Evolutionary conservation across 2,113 vertebrate species (phyloP).

Genomic region (Hydrochoerus hydrochaeris): DNA sequence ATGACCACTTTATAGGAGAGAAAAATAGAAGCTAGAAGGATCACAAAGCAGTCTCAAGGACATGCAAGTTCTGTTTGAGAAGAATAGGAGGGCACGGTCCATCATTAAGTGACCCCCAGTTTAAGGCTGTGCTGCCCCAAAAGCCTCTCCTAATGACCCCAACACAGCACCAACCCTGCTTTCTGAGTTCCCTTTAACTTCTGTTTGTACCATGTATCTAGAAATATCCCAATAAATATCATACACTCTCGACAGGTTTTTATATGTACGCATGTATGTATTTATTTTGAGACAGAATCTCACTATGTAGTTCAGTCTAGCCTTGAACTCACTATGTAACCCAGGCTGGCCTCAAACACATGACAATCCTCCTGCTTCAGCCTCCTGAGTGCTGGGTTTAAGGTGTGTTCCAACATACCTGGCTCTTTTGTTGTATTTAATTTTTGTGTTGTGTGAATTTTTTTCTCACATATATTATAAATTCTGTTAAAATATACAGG

Average conservation of each 20-base stretch:
- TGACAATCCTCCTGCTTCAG: background rate
- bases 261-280: background rate
- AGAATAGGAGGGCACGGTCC: background rate
- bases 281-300: background rate
- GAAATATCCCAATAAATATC: background rate
- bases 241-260: background rate
- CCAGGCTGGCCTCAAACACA: too few species aligned
- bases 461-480: background rate
- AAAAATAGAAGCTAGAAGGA: slow-evolving; percentile 5
- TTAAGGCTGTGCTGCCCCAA: background rate
- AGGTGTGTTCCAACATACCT: background rate
- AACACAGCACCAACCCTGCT: background rate
- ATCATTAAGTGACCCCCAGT: background rate
- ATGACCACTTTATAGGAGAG: background rate
- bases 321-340: too few species aligned
- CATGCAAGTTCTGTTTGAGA: background rate
- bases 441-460: slow-evolving; percentile 7
- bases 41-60: background rate
- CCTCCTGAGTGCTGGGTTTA: too few species aligned
- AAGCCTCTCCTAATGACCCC: background rate
- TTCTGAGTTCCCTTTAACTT: background rate
- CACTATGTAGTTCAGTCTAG: background rate
- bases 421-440: slow-evolving; percentile 3
- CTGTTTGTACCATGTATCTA: background rate
- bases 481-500: background rate